These are phyloP conservation scores for Idaea dimidiata DNA, from an alignment of 2,888 invertebrate species.

Conservation along the genomic window DNA sequence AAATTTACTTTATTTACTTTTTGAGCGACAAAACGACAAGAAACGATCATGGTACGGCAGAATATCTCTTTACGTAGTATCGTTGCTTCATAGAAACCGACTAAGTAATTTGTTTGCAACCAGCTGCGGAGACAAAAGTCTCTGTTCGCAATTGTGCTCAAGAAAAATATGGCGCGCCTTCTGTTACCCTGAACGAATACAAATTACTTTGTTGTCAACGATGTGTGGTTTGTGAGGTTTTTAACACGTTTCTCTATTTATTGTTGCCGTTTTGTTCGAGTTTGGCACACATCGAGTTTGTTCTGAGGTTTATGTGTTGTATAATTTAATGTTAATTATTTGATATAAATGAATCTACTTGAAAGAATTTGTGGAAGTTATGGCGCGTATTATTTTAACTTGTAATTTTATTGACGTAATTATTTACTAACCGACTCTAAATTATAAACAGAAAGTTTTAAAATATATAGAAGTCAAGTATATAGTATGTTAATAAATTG, in stretches of 20 bases:
- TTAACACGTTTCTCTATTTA: neutral
- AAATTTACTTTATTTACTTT: too few relatives aligned
- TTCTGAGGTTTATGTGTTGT: neutral
- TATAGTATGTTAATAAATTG: too few relatives aligned
- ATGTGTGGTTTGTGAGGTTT: neutral
- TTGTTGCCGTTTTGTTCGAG: neutral
- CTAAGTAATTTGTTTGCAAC: neutral
- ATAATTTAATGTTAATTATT: too few relatives aligned
- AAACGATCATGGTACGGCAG: too few relatives aligned
- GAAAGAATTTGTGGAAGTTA: too few relatives aligned
- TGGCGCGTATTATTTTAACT: too few relatives aligned
- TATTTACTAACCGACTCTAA: too few relatives aligned
- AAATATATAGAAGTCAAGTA: too few relatives aligned
- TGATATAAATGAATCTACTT: too few relatives aligned
- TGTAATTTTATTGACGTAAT: too few relatives aligned
- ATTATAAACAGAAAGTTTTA: too few relatives aligned
- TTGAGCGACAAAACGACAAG: too few relatives aligned
- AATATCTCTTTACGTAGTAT: neutral
- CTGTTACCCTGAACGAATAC: neutral
- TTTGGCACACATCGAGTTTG: neutral
- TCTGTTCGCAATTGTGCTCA: neutral
- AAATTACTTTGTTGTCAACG: neutral
- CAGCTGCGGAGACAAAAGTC: neutral
- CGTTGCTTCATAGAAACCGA: neutral
- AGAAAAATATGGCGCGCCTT: neutral